Conservation (phyloP, 2,113 vertebrate species). For the Petroica traversi region DNA sequence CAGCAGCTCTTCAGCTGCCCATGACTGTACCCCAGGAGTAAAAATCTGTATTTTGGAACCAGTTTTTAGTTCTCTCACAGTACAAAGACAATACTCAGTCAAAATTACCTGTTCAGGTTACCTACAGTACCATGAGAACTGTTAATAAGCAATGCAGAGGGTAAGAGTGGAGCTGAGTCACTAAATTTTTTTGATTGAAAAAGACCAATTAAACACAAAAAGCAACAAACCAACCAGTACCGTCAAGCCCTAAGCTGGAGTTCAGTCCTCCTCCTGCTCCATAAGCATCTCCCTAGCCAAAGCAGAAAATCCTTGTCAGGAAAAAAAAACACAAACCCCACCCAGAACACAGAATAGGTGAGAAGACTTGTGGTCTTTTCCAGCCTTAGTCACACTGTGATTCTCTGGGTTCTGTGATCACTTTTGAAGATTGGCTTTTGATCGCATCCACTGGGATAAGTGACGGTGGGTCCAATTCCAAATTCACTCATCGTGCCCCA, state of each 20-base stretch:
- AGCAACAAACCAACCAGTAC: background rate
- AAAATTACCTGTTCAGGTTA: background rate
- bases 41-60: background rate
- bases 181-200: background rate
- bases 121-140: background rate
- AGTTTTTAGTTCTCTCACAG: background rate
- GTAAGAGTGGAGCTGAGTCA: background rate
- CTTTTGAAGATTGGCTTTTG: background rate
- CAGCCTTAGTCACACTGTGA: background rate
- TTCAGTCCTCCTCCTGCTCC: background rate
- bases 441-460: background rate
- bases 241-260: background rate
- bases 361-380: background rate
- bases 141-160: background rate
- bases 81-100: background rate
- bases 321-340: background rate
- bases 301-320: background rate
- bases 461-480: background rate
- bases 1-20: background rate
- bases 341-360: background rate
- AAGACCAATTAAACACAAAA: background rate
- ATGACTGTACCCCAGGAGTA: background rate
- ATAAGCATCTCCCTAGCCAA: rapidly evolving
- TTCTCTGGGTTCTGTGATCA: background rate
- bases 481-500: background rate